Percentiles rank a stretch among this genome's conserved stretches.
Conservation (phyloP, 2,113 vertebrate genomes). For the pig (Sus scrofa) region DNA sequence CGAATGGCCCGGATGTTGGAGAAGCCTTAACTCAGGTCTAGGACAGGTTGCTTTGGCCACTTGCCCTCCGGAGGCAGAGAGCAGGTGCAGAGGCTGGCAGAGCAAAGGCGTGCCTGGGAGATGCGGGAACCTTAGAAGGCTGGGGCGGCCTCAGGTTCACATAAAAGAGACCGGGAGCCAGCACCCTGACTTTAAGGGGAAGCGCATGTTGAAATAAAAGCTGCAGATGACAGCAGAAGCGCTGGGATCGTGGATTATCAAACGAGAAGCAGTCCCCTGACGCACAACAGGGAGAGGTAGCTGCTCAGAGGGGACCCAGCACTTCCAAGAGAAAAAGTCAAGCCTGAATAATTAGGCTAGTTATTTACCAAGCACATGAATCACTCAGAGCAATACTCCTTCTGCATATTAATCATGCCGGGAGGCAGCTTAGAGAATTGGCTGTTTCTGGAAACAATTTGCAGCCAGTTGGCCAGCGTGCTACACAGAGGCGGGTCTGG, state of each 20-base stretch:
- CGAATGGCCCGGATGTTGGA: background rate
- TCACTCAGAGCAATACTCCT: background rate
- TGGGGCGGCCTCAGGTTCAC: background rate
- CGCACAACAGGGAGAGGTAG: background rate
- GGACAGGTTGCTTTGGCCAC: background rate
- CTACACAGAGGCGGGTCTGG: background rate
- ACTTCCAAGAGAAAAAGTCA: background rate
- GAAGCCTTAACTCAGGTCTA: background rate
- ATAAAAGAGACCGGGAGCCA: background rate
- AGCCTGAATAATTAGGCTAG: background rate
- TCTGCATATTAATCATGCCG: fast-evolving
- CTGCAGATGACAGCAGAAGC: fast-evolving
- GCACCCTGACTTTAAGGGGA: background rate
- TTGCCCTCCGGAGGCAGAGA: background rate
- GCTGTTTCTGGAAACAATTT: background rate
- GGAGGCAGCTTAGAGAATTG: background rate
- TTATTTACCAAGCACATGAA: fast-evolving
- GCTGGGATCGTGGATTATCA: fast-evolving
- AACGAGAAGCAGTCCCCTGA: fast-evolving
- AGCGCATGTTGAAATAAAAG: background rate
- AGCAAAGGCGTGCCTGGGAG: background rate
- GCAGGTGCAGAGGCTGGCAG: background rate
- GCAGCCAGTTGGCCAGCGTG: background rate
- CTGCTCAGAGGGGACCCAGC: background rate
- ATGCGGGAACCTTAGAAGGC: background rate